phyloP scores from a whole-genome alignment of 2,888 invertebrate species.

The Macrophya annulata region DNA sequence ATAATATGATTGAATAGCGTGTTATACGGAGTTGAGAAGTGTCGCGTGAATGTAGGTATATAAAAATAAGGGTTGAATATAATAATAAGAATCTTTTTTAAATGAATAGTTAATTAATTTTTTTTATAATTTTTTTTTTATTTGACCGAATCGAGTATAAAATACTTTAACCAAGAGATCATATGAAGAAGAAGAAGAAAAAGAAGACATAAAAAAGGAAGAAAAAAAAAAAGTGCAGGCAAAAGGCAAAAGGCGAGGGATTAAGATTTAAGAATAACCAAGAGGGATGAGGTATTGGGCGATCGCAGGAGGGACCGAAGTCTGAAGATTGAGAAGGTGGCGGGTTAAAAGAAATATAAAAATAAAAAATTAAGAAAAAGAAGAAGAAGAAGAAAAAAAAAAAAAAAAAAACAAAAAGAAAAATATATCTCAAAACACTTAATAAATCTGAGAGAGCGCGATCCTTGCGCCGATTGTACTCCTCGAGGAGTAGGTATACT shows the following conservation, averaged over 20 bases:
- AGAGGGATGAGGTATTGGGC: neutral
- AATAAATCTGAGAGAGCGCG: constrained; percentile 38
- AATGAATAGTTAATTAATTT: constrained; percentile 1
- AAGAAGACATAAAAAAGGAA: neutral
- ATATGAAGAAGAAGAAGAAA: neutral
- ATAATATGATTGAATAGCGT: constrained; percentile 16
- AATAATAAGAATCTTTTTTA: neutral
- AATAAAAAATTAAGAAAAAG: neutral
- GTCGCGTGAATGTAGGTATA: neutral
- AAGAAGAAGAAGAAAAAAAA: neutral
- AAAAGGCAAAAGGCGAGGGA: neutral
- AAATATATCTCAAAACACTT: constrained; percentile 40
- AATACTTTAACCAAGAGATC: neutral
- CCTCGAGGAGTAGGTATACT: constrained; percentile 44
- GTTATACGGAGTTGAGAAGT: neutral
- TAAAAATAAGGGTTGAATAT: neutral
- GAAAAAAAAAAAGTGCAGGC: neutral
- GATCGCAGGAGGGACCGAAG: neutral
- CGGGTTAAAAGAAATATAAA: neutral
- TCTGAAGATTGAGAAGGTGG: constrained; percentile 7
- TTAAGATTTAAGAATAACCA: neutral
- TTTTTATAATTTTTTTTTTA: neutral
- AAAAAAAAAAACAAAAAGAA: neutral
- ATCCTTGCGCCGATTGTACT: constrained; percentile 39
- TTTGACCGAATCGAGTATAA: neutral